These are phyloP conservation scores for Dendrolimus pini DNA, from an alignment of 2,888 invertebrate genomes.

Conservation along the genomic window DNA sequence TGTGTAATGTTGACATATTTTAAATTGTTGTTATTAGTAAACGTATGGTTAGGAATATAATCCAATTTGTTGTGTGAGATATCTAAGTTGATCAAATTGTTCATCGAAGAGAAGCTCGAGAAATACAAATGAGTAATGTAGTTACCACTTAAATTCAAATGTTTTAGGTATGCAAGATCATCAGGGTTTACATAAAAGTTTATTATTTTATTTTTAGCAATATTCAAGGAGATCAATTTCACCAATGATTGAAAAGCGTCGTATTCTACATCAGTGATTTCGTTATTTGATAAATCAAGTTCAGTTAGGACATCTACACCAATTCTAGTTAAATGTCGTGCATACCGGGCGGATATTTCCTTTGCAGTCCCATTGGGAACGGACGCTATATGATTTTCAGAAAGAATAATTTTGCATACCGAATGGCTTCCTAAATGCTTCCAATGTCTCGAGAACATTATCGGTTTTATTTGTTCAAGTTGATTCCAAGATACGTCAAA, in stretches of 20 bases:
- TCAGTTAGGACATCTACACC: conserved; percentile 39
- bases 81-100: conserved; percentile 53
- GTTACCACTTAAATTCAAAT: conserved; percentile 54
- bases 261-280: conserved; percentile 43
- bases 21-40: conserved; percentile 39
- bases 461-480: conserved; percentile 38
- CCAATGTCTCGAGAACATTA: conserved; percentile 55
- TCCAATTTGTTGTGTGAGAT: conserved; percentile 49
- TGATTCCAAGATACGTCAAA: conserved; percentile 57
- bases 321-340: conserved; percentile 22
- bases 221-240: conserved; percentile 40
- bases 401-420: conserved; percentile 49
- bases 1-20: conserved; percentile 49
- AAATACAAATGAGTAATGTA: conserved; percentile 36
- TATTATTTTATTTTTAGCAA: conserved; percentile 46
- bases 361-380: conserved; percentile 44
- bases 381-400: conserved; percentile 41
- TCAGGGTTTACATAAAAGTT: conserved; percentile 42
- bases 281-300: conserved; percentile 54
- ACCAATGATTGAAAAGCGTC: conserved; percentile 50
- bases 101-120: conserved; percentile 48
- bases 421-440: conserved; percentile 41
- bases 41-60: conserved; percentile 41
- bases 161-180: conserved; percentile 38
- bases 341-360: conserved; percentile 26